phyloP scores from a whole-genome alignment of 2,888 invertebrate species.

The Cylloceria caligata region DNA sequence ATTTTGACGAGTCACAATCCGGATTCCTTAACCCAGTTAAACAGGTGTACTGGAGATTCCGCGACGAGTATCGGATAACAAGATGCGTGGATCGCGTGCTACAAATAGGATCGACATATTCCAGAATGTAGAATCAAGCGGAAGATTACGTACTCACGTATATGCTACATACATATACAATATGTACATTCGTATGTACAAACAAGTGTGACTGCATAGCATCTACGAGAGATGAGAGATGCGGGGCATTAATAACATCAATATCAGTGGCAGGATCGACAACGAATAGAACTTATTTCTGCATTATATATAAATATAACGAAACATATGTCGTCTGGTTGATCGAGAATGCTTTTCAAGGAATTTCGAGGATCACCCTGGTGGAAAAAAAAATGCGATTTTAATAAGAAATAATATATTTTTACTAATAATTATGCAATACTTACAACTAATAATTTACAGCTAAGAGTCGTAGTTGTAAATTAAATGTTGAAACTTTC shows the following conservation, averaged over 20 bases:
- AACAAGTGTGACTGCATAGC: conserved; percentile 2
- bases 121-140: conserved; percentile 51
- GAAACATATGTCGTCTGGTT: conserved; percentile 43
- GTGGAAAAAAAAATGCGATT: no score
- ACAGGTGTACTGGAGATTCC: conserved; percentile 43
- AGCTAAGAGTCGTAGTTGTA: no score
- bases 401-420: no score
- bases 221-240: not conserved
- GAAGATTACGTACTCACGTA: conserved; percentile 47
- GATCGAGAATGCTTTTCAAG: conserved; percentile 55
- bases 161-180: not conserved
- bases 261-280: conserved; percentile 5
- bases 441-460: no score
- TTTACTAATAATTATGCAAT: no score
- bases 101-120: conserved; percentile 61
- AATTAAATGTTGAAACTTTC: no score
- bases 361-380: conserved; percentile 53
- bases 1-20: conserved; percentile 41
- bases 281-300: not conserved
- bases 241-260: conserved; percentile 7
- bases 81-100: conserved; percentile 62
- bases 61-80: conserved; percentile 30
- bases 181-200: not conserved
- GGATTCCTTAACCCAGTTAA: conserved; percentile 60
- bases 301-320: not conserved